Evolutionary conservation across 2,113 vertebrate species (phyloP).

Genomic region (Etheostoma spectabile): DNA sequence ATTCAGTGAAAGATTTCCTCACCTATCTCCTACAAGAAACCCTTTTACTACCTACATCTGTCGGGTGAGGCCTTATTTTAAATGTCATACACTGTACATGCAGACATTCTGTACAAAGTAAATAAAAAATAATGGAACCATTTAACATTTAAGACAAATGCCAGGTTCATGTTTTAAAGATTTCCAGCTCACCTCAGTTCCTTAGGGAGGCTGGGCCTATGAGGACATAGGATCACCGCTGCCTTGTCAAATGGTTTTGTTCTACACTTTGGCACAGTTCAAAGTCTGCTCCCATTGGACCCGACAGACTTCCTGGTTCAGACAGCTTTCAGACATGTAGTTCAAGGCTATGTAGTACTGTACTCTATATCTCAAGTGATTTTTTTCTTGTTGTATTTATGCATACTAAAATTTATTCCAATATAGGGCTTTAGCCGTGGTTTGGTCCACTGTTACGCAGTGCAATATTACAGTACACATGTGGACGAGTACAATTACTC

Average conservation of each 20-base stretch:
- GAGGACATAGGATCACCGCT: neutral
- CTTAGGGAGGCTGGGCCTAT: neutral
- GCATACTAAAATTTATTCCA: neutral
- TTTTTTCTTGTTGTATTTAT: neutral
- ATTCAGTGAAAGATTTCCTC: neutral
- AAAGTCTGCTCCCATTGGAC: slow-evolving; percentile 8
- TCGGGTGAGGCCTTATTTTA: neutral
- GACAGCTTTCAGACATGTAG: neutral
- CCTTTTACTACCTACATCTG: neutral
- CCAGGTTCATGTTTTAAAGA: neutral
- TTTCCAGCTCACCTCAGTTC: neutral
- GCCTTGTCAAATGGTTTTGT: slow-evolving; percentile 1
- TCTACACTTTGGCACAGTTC: slow-evolving; percentile 5
- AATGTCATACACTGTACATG: neutral
- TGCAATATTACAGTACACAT: neutral
- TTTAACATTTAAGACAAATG: slow-evolving; percentile 11
- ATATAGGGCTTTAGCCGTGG: neutral
- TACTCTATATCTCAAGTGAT: neutral
- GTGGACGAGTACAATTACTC: neutral
- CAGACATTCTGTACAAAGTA: neutral
- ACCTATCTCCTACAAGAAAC: neutral
- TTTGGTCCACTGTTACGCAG: neutral
- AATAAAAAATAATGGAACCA: neutral
- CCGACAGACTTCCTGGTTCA: neutral
- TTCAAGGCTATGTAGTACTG: neutral